These are phyloP conservation scores for Conistra vaccinii DNA, from an alignment of 2,888 invertebrate species.

Conservation along the genomic window DNA sequence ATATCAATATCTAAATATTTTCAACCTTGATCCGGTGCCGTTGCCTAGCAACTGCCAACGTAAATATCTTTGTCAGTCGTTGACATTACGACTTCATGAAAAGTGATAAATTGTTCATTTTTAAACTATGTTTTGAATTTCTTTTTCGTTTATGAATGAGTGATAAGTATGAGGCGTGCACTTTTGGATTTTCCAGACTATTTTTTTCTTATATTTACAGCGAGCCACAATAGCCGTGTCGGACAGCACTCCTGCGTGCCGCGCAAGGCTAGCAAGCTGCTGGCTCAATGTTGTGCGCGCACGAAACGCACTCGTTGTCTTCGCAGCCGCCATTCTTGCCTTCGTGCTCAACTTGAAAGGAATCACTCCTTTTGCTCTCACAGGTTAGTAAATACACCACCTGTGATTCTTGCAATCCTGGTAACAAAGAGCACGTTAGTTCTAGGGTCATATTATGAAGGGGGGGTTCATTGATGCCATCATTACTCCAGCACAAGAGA, in stretches of 20 bases:
- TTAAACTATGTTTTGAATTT: too few species aligned
- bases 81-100: too few species aligned
- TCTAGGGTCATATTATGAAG: not conserved
- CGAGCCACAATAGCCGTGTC: slow-evolving; percentile 65
- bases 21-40: too few species aligned
- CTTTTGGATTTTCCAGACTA: too few species aligned
- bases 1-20: too few species aligned
- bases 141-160: too few species aligned
- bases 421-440: not conserved
- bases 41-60: too few species aligned
- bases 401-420: slow-evolving; percentile 25
- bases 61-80: too few species aligned
- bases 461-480: too few species aligned
- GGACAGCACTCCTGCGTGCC: slow-evolving; percentile 46
- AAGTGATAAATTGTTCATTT: too few species aligned
- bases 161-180: too few species aligned
- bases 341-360: slow-evolving; percentile 83
- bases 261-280: slow-evolving; percentile 57
- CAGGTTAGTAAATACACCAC: slow-evolving; percentile 84
- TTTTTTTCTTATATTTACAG: too few species aligned
- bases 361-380: slow-evolving; percentile 92
- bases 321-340: slow-evolving; percentile 92
- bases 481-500: not conserved
- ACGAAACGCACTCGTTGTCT: slow-evolving; percentile 95
- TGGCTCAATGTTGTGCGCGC: slow-evolving; percentile 90